A percentile compares a stretch with the other conserved stretches of the same genome.
Conservation (phyloP, 2,888 invertebrate species). For the Ochlodes sylvanus region DNA sequence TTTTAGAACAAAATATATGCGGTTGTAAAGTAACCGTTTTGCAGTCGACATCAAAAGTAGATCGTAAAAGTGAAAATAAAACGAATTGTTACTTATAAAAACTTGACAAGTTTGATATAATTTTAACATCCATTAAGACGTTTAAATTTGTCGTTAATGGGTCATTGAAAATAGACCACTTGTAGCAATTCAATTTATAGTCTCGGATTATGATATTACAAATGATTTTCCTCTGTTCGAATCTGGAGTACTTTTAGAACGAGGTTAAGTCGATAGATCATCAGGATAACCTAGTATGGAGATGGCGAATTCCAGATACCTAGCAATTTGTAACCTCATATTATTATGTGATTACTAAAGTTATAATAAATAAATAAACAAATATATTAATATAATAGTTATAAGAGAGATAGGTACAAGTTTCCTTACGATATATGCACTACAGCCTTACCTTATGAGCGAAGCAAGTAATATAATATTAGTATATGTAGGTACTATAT, state of each 20-base stretch:
- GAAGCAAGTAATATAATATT: no score
- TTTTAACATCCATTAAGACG: constrained; percentile 9
- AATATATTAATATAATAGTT: no score
- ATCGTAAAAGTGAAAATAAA: constrained; percentile 25
- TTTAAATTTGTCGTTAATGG: constrained; percentile 10
- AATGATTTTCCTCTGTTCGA: not conserved
- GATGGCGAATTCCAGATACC: no score
- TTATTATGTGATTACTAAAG: no score
- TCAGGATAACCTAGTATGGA: no score
- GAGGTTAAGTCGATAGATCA: no score
- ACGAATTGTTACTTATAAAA: constrained; percentile 24
- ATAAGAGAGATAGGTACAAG: no score
- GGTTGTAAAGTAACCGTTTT: constrained; percentile 31
- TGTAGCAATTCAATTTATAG: constrained; percentile 18
- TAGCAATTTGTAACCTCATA: no score
- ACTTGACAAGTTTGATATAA: constrained; percentile 11
- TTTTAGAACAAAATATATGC: constrained; percentile 34
- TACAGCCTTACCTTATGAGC: no score
- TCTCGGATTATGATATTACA: not conserved
- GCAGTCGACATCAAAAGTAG: constrained; percentile 29
- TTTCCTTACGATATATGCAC: no score
- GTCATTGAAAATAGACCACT: constrained; percentile 4
- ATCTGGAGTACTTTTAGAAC: not conserved
- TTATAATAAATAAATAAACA: no score
- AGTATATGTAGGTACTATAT: no score